These are phyloP conservation scores for Alca torda DNA, from an alignment of 2,797 vertebrate genomes.

Conservation along the genomic window DNA sequence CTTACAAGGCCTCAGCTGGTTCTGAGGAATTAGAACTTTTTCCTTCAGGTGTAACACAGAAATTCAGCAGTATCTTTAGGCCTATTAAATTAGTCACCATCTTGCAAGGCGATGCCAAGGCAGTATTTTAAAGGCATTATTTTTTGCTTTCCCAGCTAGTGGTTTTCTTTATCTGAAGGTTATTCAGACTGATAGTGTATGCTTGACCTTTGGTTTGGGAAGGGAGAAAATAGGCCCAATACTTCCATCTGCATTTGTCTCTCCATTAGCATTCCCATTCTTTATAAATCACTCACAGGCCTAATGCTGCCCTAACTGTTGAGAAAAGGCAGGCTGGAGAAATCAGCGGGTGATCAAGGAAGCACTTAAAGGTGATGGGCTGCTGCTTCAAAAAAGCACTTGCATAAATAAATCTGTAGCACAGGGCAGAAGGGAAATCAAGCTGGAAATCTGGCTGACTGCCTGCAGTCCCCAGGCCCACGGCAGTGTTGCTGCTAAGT, in stretches of 20 bases:
- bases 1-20: neutral
- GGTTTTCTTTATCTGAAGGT: neutral
- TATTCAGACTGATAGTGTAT: neutral
- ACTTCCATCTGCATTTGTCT: neutral
- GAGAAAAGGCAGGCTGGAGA: conserved; percentile 29
- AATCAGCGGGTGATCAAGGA: conserved; percentile 25
- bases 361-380: conserved; percentile 49
- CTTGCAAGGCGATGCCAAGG: neutral
- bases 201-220: conserved; percentile 17
- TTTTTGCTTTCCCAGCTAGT: neutral
- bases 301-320: neutral
- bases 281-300: neutral
- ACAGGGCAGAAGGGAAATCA: conserved; percentile 9
- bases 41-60: neutral
- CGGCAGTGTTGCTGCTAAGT: neutral
- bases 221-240: neutral
- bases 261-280: neutral
- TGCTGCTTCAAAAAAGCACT: conserved; percentile 31
- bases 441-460: neutral
- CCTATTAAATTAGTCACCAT: neutral
- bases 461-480: neutral
- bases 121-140: neutral
- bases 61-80: neutral
- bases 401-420: conserved; percentile 49
- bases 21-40: neutral